These are phyloP conservation scores for Drosophila elegans DNA, from an alignment of 1,140 invertebrate genomes.

Conservation along the genomic window DNA sequence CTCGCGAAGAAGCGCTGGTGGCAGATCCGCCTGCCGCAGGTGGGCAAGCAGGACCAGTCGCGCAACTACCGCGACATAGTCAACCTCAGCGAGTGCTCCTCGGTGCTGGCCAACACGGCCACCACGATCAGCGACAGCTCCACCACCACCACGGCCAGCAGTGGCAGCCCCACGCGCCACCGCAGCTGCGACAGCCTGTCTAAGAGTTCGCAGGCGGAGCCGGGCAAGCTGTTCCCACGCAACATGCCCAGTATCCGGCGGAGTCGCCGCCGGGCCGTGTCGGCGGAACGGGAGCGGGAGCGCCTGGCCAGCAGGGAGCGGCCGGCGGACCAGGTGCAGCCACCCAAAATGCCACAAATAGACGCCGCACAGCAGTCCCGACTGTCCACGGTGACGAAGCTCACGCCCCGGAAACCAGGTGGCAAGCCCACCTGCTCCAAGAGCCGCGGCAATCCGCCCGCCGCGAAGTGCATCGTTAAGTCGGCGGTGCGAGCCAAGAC, in stretches of 20 bases:
- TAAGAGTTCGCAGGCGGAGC: conserved; percentile 69
- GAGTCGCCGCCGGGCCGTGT: conserved; percentile 60
- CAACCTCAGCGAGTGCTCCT: conserved; percentile 57
- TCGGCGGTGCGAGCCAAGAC: conserved; percentile 63
- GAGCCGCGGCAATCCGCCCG: conserved; percentile 14
- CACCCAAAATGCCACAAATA: conserved; percentile 29
- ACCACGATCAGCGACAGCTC: conserved; percentile 37
- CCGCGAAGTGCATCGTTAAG: conserved; percentile 45
- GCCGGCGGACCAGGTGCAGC: conserved; percentile 20
- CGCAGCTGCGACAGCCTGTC: conserved; percentile 57
- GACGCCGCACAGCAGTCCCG: conserved; percentile 44
- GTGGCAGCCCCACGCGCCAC: conserved; percentile 43
- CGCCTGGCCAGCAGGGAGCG: conserved; percentile 20
- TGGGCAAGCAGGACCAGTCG: conserved; percentile 45
- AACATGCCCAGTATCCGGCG: conserved; percentile 81
- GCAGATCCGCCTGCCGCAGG: conserved; percentile 71
- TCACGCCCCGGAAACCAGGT: conserved; percentile 50
- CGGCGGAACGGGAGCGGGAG: conserved; percentile 30
- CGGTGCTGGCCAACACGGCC: conserved; percentile 53
- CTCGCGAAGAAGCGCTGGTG: conserved; percentile 73
- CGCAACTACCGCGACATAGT: conserved; percentile 67
- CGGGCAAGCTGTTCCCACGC: conserved; percentile 75
- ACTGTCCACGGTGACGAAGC: conserved; percentile 67
- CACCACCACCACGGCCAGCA: conserved; percentile 32
- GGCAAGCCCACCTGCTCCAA: conserved; percentile 65